These are phyloP conservation scores for Poeciliopsis paucimaculata DNA, from an alignment of 2,797 vertebrate genomes.

Conservation along the genomic window DNA sequence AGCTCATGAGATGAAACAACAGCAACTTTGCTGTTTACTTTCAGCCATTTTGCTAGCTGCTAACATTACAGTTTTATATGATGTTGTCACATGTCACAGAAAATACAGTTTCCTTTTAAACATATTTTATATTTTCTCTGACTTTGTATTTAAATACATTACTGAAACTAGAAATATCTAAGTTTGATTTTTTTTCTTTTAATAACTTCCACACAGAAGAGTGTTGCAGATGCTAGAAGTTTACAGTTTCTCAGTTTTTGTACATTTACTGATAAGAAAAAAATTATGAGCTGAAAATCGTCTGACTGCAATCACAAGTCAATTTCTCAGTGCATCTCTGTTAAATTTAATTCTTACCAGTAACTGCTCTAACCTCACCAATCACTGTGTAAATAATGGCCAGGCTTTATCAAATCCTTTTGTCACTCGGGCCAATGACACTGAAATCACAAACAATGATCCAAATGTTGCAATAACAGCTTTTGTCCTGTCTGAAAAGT, in stretches of 20 bases:
- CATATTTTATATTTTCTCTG: background rate
- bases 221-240: background rate
- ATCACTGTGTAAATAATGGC: conserved; percentile 39
- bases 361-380: conserved; percentile 53
- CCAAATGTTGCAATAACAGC: conserved; percentile 63
- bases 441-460: conserved; percentile 39
- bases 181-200: background rate
- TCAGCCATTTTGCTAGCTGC: background rate
- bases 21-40: background rate
- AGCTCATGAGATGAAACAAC: background rate
- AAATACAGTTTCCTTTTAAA: background rate
- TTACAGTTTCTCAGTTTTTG: background rate
- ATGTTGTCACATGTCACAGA: background rate
- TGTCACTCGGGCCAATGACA: conserved; percentile 27
- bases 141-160: background rate
- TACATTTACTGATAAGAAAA: background rate
- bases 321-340: conserved; percentile 3
- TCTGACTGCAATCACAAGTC: background rate
- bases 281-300: background rate
- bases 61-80: background rate
- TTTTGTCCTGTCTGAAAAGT: conserved; percentile 50
- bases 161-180: background rate
- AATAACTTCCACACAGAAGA: background rate
- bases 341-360: conserved; percentile 24
- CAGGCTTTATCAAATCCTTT: conserved; percentile 30